Percentiles rank a stretch among this genome's conserved stretches.
These are phyloP conservation scores for Cavia aperea DNA, from an alignment of 2,113 vertebrate species.

Conservation along the genomic window DNA sequence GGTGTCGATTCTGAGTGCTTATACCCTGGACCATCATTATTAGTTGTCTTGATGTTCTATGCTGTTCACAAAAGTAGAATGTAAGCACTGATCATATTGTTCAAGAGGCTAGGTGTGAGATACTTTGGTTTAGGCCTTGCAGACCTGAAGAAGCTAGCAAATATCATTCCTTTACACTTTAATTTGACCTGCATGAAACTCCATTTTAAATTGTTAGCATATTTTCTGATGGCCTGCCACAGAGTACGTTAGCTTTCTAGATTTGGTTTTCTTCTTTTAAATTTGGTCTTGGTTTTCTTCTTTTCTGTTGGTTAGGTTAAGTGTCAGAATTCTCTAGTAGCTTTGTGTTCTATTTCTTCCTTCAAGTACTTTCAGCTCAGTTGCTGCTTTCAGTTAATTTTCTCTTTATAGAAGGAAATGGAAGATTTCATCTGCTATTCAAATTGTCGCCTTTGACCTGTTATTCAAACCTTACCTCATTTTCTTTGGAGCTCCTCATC, in stretches of 20 bases:
- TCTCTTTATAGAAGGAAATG: background rate
- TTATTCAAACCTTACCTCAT: background rate
- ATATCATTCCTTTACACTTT: background rate
- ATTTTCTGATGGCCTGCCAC: background rate
- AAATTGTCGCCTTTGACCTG: background rate
- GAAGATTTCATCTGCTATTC: background rate
- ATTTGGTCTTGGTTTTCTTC: no score
- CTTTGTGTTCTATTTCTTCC: background rate
- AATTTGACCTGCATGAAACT: background rate
- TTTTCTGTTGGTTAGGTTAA: background rate
- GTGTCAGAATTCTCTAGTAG: background rate
- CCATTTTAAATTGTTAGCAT: background rate
- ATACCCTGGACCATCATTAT: background rate
- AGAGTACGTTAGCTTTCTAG: background rate
- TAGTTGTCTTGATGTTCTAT: background rate
- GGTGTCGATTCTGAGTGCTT: background rate
- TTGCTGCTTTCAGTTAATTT: background rate
- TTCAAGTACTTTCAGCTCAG: background rate
- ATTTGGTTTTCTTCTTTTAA: conserved; percentile 19
- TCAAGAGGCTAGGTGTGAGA: background rate
- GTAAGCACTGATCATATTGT: background rate
- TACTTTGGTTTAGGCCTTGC: background rate
- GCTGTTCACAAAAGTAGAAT: background rate
- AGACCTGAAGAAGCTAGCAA: background rate
- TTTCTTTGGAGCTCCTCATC: background rate